Evolutionary conservation across 2,113 vertebrate genomes (phyloP).

Genomic region (Oryzias javanicus): DNA sequence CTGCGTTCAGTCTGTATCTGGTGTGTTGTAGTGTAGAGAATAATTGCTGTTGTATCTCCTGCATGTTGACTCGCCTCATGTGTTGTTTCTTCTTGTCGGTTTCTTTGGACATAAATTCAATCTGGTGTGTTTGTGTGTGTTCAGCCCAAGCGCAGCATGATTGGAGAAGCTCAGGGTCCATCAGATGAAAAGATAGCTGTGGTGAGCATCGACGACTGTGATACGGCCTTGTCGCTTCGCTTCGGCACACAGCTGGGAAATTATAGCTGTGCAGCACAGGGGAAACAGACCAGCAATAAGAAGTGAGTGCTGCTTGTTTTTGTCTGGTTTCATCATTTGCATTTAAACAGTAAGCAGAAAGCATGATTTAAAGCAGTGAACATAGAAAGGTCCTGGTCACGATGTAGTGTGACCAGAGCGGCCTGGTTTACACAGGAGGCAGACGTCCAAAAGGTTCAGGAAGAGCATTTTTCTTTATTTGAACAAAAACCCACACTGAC

Average conservation of each 20-base stretch:
- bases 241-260: slow-evolving; percentile 91
- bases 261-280: slow-evolving; percentile 94
- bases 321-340: not conserved
- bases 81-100: not conserved
- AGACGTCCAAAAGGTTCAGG: too few relatives aligned
- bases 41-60: slow-evolving; percentile 6
- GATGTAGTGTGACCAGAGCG: too few relatives aligned
- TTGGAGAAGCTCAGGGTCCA: slow-evolving; percentile 90
- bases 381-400: too few relatives aligned
- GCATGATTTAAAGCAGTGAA: not conserved
- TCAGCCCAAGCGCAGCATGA: slow-evolving; percentile 87
- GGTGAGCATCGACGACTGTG: slow-evolving; percentile 91
- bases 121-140: slow-evolving; percentile 24
- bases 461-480: too few relatives aligned
- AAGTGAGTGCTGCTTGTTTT: slow-evolving; percentile 81
- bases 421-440: too few relatives aligned
- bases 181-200: slow-evolving; percentile 97
- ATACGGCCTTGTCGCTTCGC: slow-evolving; percentile 88
- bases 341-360: not conserved
- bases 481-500: too few relatives aligned
- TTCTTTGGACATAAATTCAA: slow-evolving; percentile 1
- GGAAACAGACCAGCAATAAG: slow-evolving; percentile 93
- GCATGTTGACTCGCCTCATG: slow-evolving; percentile 19
- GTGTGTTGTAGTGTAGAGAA: not conserved
- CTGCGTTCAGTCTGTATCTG: not conserved